Evolutionary conservation across 2,797 vertebrate species (phyloP).

Genomic region (Anniella stebbinsi): DNA sequence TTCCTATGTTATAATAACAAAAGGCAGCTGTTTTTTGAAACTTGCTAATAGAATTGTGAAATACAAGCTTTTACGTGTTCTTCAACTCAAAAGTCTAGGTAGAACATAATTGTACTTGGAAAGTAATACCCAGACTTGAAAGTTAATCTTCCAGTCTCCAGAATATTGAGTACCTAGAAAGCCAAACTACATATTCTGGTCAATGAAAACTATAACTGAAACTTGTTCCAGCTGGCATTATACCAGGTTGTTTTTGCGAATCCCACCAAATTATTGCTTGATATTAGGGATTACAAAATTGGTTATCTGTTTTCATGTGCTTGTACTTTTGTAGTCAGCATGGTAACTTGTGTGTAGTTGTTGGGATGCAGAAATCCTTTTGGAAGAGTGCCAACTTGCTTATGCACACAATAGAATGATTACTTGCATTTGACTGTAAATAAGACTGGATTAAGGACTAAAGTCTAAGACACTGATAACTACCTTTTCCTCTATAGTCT

Average conservation of each 20-base stretch:
- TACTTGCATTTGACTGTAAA: not conserved
- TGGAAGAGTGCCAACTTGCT: not conserved
- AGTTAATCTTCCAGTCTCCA: not conserved
- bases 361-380: not conserved
- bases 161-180: not conserved
- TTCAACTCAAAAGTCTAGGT: not conserved
- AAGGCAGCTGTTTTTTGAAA: not conserved
- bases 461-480: not conserved
- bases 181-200: not conserved
- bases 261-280: not conserved
- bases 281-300: constrained; percentile 8
- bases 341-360: not conserved
- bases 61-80: not conserved
- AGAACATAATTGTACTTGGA: not conserved
- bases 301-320: not conserved
- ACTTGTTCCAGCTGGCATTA: not conserved
- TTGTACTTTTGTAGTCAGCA: not conserved
- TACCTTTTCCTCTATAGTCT: not conserved
- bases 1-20: not conserved
- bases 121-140: not conserved
- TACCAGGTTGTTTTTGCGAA: not conserved
- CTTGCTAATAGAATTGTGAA: not conserved
- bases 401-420: not conserved
- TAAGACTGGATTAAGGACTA: not conserved
- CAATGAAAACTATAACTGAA: not conserved